phyloP scores from a whole-genome alignment of 2,888 invertebrate genomes.

The Notodonta ziczac region DNA sequence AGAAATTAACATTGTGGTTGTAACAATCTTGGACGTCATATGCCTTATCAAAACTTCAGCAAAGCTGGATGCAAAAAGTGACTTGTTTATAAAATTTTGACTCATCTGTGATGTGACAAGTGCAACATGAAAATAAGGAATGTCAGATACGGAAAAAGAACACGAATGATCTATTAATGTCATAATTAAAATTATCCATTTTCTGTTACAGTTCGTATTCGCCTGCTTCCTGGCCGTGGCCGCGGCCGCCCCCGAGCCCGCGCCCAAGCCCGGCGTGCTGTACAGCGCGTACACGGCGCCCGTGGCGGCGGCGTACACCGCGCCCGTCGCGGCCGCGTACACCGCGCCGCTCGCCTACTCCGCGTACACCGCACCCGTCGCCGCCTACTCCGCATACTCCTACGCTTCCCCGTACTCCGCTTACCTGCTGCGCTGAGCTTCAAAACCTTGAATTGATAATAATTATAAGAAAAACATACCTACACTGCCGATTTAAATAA shows the following conservation, averaged over 20 bases:
- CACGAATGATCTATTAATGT: no score
- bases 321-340: constrained; percentile 53
- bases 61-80: neutral
- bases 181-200: constrained; percentile 6
- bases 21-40: neutral
- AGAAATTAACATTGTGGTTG: neutral
- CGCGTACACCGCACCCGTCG: constrained; percentile 49
- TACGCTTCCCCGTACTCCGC: constrained; percentile 53
- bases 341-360: constrained; percentile 50
- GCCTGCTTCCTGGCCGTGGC: constrained; percentile 58
- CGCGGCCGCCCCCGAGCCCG: constrained; percentile 21
- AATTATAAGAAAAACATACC: no score
- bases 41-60: neutral
- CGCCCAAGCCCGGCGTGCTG: constrained; percentile 43
- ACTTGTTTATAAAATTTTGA: neutral
- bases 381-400: constrained; percentile 53
- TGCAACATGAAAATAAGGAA: no score
- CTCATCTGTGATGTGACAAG: neutral
- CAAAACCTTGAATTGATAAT: constrained; percentile 1
- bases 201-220: constrained; percentile 57
- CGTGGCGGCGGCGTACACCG: constrained; percentile 47
- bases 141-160: neutral
- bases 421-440: constrained; percentile 49
- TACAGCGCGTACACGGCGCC: constrained; percentile 45
- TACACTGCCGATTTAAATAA: no score